These are phyloP conservation scores for Corydoras maculifer DNA, from an alignment of 2,113 vertebrate genomes.

Conservation along the genomic window DNA sequence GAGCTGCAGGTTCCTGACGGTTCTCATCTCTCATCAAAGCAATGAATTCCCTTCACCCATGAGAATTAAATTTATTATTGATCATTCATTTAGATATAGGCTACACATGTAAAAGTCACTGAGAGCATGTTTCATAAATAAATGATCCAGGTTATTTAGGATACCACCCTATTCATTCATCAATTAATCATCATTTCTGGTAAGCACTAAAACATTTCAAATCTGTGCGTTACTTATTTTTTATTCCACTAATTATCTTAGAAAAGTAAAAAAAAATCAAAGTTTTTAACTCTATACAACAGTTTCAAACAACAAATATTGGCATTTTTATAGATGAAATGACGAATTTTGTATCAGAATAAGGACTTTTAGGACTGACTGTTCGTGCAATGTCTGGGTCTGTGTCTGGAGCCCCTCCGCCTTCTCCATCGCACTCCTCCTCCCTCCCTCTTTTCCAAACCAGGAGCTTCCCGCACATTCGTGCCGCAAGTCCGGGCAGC, in stretches of 20 bases:
- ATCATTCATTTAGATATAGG: background rate
- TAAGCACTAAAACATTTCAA: too few species aligned
- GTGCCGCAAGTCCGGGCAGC: conserved; percentile 49
- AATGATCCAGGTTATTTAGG: background rate
- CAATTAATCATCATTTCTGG: too few species aligned
- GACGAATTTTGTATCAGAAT: background rate
- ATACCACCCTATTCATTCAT: background rate
- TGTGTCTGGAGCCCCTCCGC: conserved; percentile 35
- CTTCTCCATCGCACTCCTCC: conserved; percentile 32
- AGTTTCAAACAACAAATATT: too few species aligned
- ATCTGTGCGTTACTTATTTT: too few species aligned
- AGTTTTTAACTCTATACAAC: too few species aligned
- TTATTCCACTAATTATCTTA: too few species aligned
- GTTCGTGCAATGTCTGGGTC: conserved; percentile 12
- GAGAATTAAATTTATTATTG: background rate
- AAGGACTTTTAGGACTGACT: background rate
- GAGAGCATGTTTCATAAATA: background rate
- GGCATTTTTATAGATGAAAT: too few species aligned
- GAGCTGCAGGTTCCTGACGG: too few species aligned
- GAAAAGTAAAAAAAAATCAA: too few species aligned
- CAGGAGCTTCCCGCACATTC: conserved; percentile 43
- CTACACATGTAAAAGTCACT: background rate
- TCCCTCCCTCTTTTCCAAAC: conserved; percentile 26
- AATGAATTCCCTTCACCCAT: background rate
- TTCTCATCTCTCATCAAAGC: background rate